Evolutionary conservation across 2,113 vertebrate genomes (phyloP).

Genomic region (Colinus virginianus): DNA sequence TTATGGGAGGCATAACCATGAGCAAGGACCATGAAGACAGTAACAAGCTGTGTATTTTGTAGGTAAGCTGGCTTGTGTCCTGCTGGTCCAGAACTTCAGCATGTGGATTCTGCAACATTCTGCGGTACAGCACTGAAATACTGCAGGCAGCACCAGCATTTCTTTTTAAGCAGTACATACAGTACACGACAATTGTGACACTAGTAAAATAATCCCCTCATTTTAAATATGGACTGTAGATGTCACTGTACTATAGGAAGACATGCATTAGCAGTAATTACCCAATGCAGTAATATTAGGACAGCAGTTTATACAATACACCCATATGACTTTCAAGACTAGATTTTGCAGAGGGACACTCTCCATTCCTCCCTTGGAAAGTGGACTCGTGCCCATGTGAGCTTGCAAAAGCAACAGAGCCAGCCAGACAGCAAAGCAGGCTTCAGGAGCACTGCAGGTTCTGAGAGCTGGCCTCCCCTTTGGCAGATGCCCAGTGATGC

Average conservation of each 20-base stretch:
- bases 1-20: neutral
- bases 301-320: neutral
- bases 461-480: neutral
- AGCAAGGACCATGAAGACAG: neutral
- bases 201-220: neutral
- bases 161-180: neutral
- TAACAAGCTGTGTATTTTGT: neutral
- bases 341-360: neutral
- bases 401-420: neutral
- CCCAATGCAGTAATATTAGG: neutral
- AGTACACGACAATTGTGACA: neutral
- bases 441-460: neutral
- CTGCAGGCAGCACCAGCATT: neutral
- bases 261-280: neutral
- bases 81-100: neutral
- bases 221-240: constrained; percentile 56
- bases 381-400: neutral
- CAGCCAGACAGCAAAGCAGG: neutral
- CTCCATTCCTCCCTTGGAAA: neutral
- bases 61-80: neutral
- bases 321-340: neutral
- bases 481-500: neutral
- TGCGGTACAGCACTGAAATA: neutral
- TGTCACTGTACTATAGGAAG: constrained; percentile 64
- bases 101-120: rapidly evolving